Evolutionary conservation across 2,888 invertebrate genomes (phyloP).

Genomic region (Caenorhabditis macrosperma): DNA sequence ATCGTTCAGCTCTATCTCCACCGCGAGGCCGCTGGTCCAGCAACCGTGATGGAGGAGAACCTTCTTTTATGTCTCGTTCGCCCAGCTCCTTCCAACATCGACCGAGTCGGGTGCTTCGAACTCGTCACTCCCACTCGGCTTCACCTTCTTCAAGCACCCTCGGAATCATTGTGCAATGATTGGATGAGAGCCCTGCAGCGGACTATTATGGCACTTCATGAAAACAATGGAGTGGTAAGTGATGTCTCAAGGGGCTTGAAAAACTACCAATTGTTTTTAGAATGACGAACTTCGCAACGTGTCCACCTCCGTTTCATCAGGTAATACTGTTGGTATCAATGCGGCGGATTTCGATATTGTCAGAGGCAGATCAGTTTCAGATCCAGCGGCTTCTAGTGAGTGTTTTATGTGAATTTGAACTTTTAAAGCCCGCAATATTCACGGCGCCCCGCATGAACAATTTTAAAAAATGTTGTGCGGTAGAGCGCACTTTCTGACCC

Average conservation of each 20-base stretch:
- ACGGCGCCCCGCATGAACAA: too few species aligned
- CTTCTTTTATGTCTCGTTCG: slow-evolving; percentile 94
- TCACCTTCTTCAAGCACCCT: slow-evolving; percentile 97
- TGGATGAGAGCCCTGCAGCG: slow-evolving; percentile 94
- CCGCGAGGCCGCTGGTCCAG: slow-evolving; percentile 55
- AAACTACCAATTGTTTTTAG: slow-evolving; percentile 2
- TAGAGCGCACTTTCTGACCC: too few species aligned
- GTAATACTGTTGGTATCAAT: background rate
- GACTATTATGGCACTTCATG: slow-evolving; percentile 81
- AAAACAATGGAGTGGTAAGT: slow-evolving; percentile 59
- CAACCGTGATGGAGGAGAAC: slow-evolving; percentile 97
- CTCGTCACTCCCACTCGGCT: slow-evolving; percentile 93
- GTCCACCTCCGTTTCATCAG: slow-evolving; percentile 16
- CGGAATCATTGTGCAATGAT: slow-evolving; percentile 90
- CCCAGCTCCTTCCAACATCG: slow-evolving; percentile 88
- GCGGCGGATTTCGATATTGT: slow-evolving; percentile 19
- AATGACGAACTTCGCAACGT: slow-evolving; percentile 1
- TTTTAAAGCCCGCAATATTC: too few species aligned
- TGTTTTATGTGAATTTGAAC: background rate
- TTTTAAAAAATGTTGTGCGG: too few species aligned
- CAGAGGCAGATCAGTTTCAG: slow-evolving; percentile 35
- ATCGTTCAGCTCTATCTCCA: too few species aligned
- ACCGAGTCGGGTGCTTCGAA: slow-evolving; percentile 95
- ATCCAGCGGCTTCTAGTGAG: slow-evolving; percentile 24
- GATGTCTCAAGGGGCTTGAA: background rate